These are phyloP conservation scores for Muricea muricata DNA, from an alignment of 92 coral and sea anemone genomes.

Conservation along the genomic window DNA sequence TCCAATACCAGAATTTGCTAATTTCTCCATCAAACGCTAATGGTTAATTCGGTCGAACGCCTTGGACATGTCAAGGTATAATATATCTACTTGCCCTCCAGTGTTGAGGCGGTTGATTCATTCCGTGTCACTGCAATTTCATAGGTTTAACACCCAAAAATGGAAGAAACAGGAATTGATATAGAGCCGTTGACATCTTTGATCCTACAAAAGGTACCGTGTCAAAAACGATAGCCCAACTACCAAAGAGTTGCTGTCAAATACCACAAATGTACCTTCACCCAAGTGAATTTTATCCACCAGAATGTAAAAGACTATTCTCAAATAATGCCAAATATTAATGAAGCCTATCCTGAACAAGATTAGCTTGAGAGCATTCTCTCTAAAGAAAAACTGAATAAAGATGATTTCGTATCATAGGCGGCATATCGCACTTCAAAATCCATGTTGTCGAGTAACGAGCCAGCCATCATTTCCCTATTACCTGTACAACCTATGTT, in stretches of 20 bases:
- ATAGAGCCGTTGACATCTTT: slow-evolving; percentile 10
- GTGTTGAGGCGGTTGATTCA: slow-evolving; percentile 49
- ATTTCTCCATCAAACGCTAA: no score
- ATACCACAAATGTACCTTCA: slow-evolving; percentile 15
- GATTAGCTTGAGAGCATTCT: slow-evolving; percentile 33
- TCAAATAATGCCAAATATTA: background rate
- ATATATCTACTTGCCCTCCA: no score
- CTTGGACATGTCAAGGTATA: no score
- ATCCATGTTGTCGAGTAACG: background rate
- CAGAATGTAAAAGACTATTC: background rate
- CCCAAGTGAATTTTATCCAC: background rate
- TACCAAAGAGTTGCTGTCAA: slow-evolving; percentile 11
- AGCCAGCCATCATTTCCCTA: slow-evolving; percentile 36
- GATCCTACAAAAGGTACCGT: slow-evolving; percentile 10
- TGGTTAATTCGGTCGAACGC: no score
- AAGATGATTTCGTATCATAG: slow-evolving; percentile 43
- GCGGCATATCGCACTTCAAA: slow-evolving; percentile 41
- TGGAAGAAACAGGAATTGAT: slow-evolving; percentile 23
- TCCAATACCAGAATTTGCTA: no score
- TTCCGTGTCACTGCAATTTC: slow-evolving; percentile 60
- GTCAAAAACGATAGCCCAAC: background rate
- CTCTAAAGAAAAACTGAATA: slow-evolving; percentile 9
- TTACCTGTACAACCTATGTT: slow-evolving; percentile 50
- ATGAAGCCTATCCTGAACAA: background rate
- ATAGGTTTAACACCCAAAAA: slow-evolving; percentile 41